Conservation (phyloP, 1,140 invertebrate species). For the Drosophila mauritiana region DNA sequence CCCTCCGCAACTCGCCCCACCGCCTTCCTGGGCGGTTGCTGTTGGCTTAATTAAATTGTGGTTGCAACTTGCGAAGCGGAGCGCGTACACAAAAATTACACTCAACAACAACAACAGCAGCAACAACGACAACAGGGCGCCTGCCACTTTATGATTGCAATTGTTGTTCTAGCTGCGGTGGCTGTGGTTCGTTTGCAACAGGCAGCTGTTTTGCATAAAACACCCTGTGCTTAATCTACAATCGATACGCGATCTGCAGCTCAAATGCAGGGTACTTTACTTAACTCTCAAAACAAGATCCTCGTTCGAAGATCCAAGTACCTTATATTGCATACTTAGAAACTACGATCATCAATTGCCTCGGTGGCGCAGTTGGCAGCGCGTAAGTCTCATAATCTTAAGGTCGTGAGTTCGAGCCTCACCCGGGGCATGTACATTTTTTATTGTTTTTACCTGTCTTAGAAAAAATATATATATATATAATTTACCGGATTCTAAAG, state of each 20-base stretch:
- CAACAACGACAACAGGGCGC: constrained; percentile 2
- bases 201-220: constrained; percentile 13
- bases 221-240: constrained; percentile 6
- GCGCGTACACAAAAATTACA: constrained; percentile 81
- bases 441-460: neutral
- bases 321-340: neutral
- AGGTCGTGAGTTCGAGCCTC: constrained; percentile 98
- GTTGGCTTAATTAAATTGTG: constrained; percentile 83
- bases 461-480: too few species aligned
- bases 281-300: neutral
- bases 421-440: constrained; percentile 91
- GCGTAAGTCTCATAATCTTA: constrained; percentile 99
- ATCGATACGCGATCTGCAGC: neutral
- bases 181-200: constrained; percentile 26
- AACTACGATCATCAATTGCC: constrained; percentile 83
- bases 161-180: constrained; percentile 31
- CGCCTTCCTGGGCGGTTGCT: constrained; percentile 52
- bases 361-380: constrained; percentile 97
- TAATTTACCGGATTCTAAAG: neutral
- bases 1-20: neutral
- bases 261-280: neutral
- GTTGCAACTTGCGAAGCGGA: constrained; percentile 78
- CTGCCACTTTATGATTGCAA: constrained; percentile 38
- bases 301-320: neutral
- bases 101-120: constrained; percentile 23